Percentiles rank a stretch among this genome's conserved stretches.
Evolutionary conservation across 2,888 invertebrate species (phyloP).

Genomic region (Pristionchus mayeri): DNA sequence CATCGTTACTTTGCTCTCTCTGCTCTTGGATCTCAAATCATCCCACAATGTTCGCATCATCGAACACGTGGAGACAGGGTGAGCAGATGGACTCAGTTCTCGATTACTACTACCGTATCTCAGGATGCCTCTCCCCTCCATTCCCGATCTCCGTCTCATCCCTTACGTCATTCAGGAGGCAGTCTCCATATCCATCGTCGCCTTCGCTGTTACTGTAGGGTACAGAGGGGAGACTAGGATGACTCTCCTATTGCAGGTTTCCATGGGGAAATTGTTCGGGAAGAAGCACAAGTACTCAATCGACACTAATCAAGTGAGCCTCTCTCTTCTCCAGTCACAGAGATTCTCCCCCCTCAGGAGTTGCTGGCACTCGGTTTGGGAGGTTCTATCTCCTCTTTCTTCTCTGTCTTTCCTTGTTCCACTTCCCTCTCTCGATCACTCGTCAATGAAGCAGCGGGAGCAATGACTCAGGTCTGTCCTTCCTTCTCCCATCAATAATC

Average conservation of each 20-base stretch:
- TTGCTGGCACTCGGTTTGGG: conserved; percentile 77
- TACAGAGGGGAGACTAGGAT: not conserved
- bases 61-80: conserved; percentile 77
- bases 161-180: conserved; percentile 79
- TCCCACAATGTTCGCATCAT: conserved; percentile 77
- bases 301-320: conserved; percentile 78
- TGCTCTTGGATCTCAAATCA: conserved; percentile 73
- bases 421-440: conserved; percentile 63
- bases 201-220: conserved; percentile 78
- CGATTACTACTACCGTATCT: not conserved
- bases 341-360: conserved; percentile 57
- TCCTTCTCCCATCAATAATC: no score
- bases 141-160: conserved; percentile 71
- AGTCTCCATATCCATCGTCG: conserved; percentile 78
- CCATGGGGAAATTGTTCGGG: conserved; percentile 79
- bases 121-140: conserved; percentile 72
- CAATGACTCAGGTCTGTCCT: conserved; percentile 55
- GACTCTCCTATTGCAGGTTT: conserved; percentile 56
- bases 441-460: conserved; percentile 63
- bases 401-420: conserved; percentile 68
- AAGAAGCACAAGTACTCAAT: conserved; percentile 78
- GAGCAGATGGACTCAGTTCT: not conserved
- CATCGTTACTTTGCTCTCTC: conserved; percentile 76
- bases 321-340: not conserved
- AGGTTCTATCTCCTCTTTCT: conserved; percentile 82